Conservation (phyloP, 2,888 invertebrate genomes). For the Acleris emargana region DNA sequence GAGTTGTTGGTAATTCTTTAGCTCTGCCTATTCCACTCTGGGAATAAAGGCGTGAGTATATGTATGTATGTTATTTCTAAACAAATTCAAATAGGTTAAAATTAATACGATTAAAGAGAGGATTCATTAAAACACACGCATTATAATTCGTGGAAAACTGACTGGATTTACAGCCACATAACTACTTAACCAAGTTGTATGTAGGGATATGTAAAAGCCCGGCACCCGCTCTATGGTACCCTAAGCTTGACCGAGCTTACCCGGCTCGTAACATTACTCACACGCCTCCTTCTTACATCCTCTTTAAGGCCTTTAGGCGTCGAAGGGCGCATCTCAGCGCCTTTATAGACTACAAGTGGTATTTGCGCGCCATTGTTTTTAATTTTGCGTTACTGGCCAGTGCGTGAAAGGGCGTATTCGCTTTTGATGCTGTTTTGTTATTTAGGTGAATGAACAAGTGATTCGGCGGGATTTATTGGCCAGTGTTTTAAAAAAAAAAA, state of each 20-base stretch:
- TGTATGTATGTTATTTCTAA: too few species aligned
- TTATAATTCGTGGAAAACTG: too few species aligned
- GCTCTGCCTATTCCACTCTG: too few species aligned
- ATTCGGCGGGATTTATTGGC: too few species aligned
- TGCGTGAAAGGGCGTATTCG: neutral
- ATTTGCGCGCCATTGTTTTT: slow-evolving; percentile 2
- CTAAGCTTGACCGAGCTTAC: slow-evolving; percentile 16
- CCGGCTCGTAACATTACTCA: slow-evolving; percentile 13
- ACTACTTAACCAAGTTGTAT: neutral
- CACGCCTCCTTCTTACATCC: slow-evolving; percentile 1
- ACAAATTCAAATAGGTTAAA: too few species aligned
- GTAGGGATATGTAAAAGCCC: neutral
- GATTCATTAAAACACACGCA: too few species aligned
- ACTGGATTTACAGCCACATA: neutral
- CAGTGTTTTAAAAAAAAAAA: too few species aligned
- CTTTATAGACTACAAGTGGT: slow-evolving; percentile 8
- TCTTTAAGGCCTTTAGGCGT: slow-evolving; percentile 4
- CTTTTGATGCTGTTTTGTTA: neutral
- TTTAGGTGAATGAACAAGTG: too few species aligned
- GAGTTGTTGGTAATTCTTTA: too few species aligned
- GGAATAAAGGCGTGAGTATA: too few species aligned
- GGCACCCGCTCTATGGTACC: slow-evolving; percentile 1
- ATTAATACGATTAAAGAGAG: too few species aligned
- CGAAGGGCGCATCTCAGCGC: neutral
- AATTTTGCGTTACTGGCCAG: neutral